A percentile compares a stretch with the other conserved stretches of the same genome.
phyloP scores from a whole-genome alignment of 2,797 vertebrate genomes.

The Ctenochaetus hawaiiensis region DNA sequence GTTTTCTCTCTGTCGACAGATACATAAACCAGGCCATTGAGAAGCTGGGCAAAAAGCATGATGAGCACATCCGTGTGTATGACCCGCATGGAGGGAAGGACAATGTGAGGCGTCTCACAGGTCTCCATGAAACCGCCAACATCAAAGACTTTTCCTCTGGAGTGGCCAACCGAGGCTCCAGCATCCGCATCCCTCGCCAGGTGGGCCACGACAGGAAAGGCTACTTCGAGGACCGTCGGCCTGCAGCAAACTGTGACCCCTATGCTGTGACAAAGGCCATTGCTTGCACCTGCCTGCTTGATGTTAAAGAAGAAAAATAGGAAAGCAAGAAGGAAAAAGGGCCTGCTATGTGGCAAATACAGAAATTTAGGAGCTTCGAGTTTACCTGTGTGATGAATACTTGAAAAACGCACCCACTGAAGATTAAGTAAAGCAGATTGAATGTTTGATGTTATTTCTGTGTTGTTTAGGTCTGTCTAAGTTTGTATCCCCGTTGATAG shows the following conservation, averaged over 20 bases:
- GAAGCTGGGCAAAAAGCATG: constrained; percentile 85
- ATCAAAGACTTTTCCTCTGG: constrained; percentile 87
- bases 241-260: constrained; percentile 92
- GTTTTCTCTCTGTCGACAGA: constrained; percentile 64
- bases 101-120: constrained; percentile 90
- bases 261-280: constrained; percentile 87
- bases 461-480: too few relatives aligned
- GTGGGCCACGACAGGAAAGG: constrained; percentile 85
- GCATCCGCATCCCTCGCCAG: constrained; percentile 91
- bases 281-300: constrained; percentile 82
- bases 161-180: constrained; percentile 87
- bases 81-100: constrained; percentile 87
- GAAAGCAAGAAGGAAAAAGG: neutral
- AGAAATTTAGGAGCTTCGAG: neutral
- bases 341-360: neutral
- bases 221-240: constrained; percentile 92
- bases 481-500: too few relatives aligned
- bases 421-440: neutral
- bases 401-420: too few relatives aligned
- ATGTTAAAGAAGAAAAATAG: neutral
- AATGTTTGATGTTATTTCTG: neutral
- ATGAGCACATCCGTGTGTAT: constrained; percentile 87
- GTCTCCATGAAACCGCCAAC: constrained; percentile 87
- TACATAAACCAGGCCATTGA: constrained; percentile 87
- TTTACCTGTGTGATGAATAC: neutral